Percentiles rank a stretch among this genome's conserved stretches.
Evolutionary conservation across 2,113 vertebrate species (phyloP).

Genomic region (Chaetorhynchus papuensis): DNA sequence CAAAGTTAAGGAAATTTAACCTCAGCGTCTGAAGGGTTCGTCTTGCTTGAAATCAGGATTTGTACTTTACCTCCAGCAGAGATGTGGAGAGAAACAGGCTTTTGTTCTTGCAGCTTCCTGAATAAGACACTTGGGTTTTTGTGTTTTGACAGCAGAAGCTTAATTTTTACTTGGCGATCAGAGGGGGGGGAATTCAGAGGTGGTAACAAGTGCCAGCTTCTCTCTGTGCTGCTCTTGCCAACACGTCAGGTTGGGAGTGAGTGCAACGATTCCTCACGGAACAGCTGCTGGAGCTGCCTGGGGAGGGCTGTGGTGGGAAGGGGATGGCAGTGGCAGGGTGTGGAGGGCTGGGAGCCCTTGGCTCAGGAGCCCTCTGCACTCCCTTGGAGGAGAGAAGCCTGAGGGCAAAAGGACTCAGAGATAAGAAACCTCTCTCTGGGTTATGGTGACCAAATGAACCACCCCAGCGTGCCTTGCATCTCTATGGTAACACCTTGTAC

Average conservation of each 20-base stretch:
- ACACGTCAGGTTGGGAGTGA: not conserved
- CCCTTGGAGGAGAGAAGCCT: too few species aligned
- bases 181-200: not conserved
- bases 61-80: not conserved
- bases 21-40: not conserved
- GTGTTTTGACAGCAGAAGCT: not conserved
- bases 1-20: not conserved
- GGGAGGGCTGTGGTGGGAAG: not conserved
- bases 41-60: not conserved
- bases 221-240: not conserved
- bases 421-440: too few species aligned
- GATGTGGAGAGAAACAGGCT: not conserved
- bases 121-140: not conserved
- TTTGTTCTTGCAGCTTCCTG: not conserved
- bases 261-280: not conserved
- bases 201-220: not conserved
- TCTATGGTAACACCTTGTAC: too few species aligned
- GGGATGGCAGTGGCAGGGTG: not conserved
- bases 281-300: not conserved
- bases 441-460: too few species aligned
- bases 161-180: not conserved
- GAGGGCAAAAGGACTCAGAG: too few species aligned
- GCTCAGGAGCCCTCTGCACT: too few species aligned
- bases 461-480: too few species aligned
- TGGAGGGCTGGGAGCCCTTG: too few species aligned